Evolutionary conservation across 2,797 vertebrate species (phyloP).

Genomic region (Gymnopithys bicolor): DNA sequence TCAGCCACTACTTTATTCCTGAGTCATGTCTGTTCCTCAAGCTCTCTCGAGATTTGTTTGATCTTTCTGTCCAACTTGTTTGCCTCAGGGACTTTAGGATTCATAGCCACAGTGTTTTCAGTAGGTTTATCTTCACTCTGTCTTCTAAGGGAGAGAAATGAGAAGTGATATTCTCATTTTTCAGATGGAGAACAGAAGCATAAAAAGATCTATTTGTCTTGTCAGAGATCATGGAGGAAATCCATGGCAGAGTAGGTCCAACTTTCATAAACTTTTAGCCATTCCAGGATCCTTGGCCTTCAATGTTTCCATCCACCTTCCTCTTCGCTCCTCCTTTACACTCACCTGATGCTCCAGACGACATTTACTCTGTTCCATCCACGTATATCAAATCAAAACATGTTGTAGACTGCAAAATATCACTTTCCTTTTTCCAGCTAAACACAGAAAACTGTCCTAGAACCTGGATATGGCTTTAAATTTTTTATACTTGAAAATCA

Average conservation of each 20-base stretch:
- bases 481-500: neutral
- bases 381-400: neutral
- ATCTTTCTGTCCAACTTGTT: neutral
- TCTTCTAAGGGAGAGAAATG: neutral
- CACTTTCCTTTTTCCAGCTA: neutral
- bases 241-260: neutral
- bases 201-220: neutral
- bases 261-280: neutral
- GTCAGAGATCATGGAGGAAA: neutral
- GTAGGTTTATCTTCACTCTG: neutral
- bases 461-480: neutral
- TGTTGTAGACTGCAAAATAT: neutral
- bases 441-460: neutral
- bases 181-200: neutral
- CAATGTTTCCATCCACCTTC: neutral
- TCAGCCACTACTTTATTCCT: neutral
- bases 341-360: neutral
- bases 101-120: neutral
- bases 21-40: neutral
- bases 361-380: neutral
- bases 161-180: neutral
- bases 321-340: neutral
- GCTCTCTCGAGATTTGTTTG: neutral
- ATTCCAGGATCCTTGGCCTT: neutral
- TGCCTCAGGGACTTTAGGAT: neutral